These are phyloP conservation scores for Cotesia chilonis DNA, from an alignment of 1,140 invertebrate genomes.

Conservation along the genomic window DNA sequence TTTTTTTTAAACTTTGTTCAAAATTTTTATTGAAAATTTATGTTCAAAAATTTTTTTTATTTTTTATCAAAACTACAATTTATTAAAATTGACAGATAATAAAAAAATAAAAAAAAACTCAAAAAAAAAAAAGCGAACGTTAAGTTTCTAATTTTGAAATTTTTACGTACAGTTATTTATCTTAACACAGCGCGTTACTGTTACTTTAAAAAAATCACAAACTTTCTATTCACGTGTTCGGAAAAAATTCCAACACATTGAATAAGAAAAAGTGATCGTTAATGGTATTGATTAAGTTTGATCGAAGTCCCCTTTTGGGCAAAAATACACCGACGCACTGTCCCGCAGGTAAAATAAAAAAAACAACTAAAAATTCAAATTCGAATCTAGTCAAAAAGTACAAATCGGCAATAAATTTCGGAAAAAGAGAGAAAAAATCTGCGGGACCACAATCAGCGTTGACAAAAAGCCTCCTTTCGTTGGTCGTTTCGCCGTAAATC, in stretches of 20 bases:
- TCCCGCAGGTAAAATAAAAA: slow-evolving; percentile 45
- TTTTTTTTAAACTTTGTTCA: no score
- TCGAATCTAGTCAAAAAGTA: slow-evolving; percentile 67
- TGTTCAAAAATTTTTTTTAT: background rate
- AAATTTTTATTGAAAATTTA: no score
- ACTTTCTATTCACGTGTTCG: slow-evolving; percentile 19
- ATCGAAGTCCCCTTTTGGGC: slow-evolving; percentile 66
- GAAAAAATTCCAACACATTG: slow-evolving; percentile 33
- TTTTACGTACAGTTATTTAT: slow-evolving; percentile 64
- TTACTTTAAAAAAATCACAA: slow-evolving; percentile 54
- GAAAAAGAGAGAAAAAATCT: slow-evolving; percentile 12
- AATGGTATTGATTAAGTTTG: slow-evolving; percentile 64
- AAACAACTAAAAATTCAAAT: slow-evolving; percentile 52
- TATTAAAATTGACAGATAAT: slow-evolving; percentile 6
- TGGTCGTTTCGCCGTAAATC: slow-evolving; percentile 49
- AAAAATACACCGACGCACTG: slow-evolving; percentile 63
- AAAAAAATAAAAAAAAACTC: slow-evolving; percentile 23
- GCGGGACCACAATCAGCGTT: slow-evolving; percentile 54
- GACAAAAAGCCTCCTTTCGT: slow-evolving; percentile 66
- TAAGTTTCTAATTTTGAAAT: slow-evolving; percentile 58
- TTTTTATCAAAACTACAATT: background rate
- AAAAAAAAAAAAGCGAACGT: slow-evolving; percentile 45
- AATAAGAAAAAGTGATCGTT: slow-evolving; percentile 46
- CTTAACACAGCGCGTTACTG: slow-evolving; percentile 59
- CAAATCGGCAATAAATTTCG: slow-evolving; percentile 50